phyloP scores from a whole-genome alignment of 2,113 vertebrate species.

The Spea bombifrons region DNA sequence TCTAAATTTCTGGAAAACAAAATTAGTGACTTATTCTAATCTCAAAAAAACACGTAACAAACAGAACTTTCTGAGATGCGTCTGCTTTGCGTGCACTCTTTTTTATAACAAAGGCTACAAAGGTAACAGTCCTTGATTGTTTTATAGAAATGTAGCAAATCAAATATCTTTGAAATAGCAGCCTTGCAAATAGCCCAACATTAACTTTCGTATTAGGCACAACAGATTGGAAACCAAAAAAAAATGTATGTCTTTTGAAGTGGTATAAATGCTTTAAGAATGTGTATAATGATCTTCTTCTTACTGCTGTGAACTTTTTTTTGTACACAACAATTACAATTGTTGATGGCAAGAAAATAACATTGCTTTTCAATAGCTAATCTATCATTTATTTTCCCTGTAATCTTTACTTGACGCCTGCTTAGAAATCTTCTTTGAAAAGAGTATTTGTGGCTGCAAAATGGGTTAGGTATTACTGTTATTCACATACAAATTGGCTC shows the following conservation, averaged over 20 bases:
- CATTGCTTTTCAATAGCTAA: slow-evolving; percentile 13
- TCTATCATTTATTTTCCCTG: slow-evolving; percentile 17
- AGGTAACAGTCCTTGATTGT: neutral
- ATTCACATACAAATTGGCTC: slow-evolving; percentile 5
- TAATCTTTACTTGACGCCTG: slow-evolving; percentile 2
- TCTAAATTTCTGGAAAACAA: too few relatives aligned
- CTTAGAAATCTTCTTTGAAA: neutral
- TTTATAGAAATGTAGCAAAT: slow-evolving; percentile 7
- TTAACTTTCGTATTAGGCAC: neutral
- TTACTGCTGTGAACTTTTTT: neutral
- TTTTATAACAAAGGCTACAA: neutral
- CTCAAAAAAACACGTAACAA: neutral
- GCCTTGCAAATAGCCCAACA: neutral
- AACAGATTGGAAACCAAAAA: slow-evolving; percentile 8
- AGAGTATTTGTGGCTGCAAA: slow-evolving; percentile 12
- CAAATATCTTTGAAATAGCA: slow-evolving; percentile 3
- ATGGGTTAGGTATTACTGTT: neutral
- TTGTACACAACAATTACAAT: slow-evolving; percentile 20
- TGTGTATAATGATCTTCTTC: slow-evolving; percentile 12
- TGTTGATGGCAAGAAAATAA: neutral
- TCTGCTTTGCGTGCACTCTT: neutral
- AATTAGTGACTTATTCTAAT: too few relatives aligned
- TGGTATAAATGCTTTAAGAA: slow-evolving; percentile 2
- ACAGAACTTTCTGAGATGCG: neutral
- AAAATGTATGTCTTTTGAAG: neutral